Evolutionary conservation across 2,113 vertebrate genomes (phyloP).

Genomic region (Ondatra zibethicus): DNA sequence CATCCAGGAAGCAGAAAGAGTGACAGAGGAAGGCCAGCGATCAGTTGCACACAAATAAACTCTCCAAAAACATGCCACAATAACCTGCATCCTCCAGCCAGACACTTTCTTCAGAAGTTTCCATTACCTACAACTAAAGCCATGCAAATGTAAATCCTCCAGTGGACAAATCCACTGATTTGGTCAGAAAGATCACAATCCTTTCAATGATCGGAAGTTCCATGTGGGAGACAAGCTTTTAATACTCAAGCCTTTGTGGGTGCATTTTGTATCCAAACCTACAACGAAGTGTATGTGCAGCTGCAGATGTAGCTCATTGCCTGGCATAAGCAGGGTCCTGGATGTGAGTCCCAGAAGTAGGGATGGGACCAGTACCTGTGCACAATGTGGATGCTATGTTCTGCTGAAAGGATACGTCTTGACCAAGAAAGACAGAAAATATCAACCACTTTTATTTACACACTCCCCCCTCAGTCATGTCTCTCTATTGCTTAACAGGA

Average conservation of each 20-base stretch:
- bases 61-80: neutral
- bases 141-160: neutral
- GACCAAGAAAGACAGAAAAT: neutral
- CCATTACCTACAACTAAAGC: neutral
- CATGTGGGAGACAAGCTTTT: neutral
- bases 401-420: neutral
- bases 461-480: neutral
- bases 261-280: neutral
- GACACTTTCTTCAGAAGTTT: neutral
- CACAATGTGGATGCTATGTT: neutral
- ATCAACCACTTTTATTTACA: neutral
- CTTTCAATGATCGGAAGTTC: neutral
- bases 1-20: neutral
- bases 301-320: neutral
- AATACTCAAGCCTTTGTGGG: neutral
- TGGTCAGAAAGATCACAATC: neutral
- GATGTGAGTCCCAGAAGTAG: neutral
- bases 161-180: neutral
- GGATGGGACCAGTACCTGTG: neutral
- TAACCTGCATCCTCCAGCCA: neutral
- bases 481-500: too few species aligned
- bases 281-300: too few species aligned
- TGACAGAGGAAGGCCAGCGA: neutral
- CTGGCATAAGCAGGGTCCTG: neutral
- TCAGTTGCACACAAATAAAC: neutral